A percentile compares a stretch with the other conserved stretches of the same genome.
phyloP scores from a whole-genome alignment of 1,140 invertebrate species.

The Calycopis cecrops region DNA sequence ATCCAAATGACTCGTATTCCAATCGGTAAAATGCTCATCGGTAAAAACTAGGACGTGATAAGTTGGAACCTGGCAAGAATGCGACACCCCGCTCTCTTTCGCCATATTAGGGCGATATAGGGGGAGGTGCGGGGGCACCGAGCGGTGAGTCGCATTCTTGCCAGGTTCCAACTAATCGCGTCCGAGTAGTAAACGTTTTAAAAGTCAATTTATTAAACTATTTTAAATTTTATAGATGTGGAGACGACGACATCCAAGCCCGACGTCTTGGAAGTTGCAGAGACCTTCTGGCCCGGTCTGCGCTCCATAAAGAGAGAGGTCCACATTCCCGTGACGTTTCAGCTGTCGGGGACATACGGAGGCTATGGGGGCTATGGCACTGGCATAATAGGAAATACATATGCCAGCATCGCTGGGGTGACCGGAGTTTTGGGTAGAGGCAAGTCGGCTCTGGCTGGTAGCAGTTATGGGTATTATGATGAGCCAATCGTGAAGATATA shows the following conservation, averaged over 20 bases:
- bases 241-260: conserved; percentile 16
- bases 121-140: too few relatives aligned
- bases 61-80: too few relatives aligned
- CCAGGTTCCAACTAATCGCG: too few relatives aligned
- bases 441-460: conserved; percentile 42
- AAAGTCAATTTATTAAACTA: too few relatives aligned
- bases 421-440: conserved; percentile 22
- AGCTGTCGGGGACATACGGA: conserved; percentile 50
- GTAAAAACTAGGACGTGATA: too few relatives aligned
- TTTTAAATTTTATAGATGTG: too few relatives aligned
- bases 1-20: too few relatives aligned
- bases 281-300: conserved; percentile 52
- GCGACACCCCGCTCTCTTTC: too few relatives aligned
- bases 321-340: conserved; percentile 53
- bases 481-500: conserved; percentile 39
- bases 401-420: conserved; percentile 32
- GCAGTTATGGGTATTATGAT: conserved; percentile 38
- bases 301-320: conserved; percentile 34
- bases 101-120: too few relatives aligned
- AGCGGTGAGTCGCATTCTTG: too few relatives aligned
- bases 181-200: too few relatives aligned
- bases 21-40: too few relatives aligned
- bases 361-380: conserved; percentile 22
- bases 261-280: conserved; percentile 34
- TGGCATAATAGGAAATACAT: conserved; percentile 40